Evolutionary conservation across 2,888 invertebrate species (phyloP), one percentile per base, ranked within the genome.

Genomic region (Ichneumoninae sp.): DNA sequence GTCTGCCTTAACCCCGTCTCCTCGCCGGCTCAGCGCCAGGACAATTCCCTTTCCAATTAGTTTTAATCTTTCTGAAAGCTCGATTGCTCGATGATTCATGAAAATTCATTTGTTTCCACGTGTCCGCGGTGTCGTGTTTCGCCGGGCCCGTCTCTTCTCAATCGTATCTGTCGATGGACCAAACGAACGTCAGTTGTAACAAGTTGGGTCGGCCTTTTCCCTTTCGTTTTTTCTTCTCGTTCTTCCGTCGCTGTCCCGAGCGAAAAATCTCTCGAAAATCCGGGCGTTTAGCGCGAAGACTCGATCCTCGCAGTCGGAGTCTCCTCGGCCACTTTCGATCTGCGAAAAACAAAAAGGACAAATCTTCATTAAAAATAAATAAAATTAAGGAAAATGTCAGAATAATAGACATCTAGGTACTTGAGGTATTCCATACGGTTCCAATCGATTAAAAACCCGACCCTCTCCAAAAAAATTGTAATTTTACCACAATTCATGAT

Each of bases 201-300:
- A n/a, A 52, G 10, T n/a, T 26, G 3, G 13, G 50, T 70, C 19
- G 26, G 5, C 30, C 19, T 10, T 22, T 33, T 69, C 47, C 69
- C 72, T 26, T 75, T 68, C 26, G 60, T 77, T 79, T 76, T 86
- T 85, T 79, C 78, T 86, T 71, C 87, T 68, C 54, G 82, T 83
- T 78, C 82, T 81, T 66, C 74, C 81, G 77, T 83, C 84, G 60
- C 84, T 76, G 60, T 80, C 69, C 6, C 70, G 57, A 8, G 62
- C 68, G 47, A 40, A 40, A 50, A 47, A 36, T 57, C 69, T 70
- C 52, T 68, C 69, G 26, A 75, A 72, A 40, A 26, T 8, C 8
- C 40, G 16, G 30, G 1, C 47, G 54, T 70, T 82, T 74, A 68
- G 44, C 26, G 19, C 4, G 69, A 72, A 44, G 22, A 65, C 26